These are phyloP conservation scores for Drosophila flavopinicola DNA, from an alignment of 2,888 invertebrate genomes.

Conservation along the genomic window DNA sequence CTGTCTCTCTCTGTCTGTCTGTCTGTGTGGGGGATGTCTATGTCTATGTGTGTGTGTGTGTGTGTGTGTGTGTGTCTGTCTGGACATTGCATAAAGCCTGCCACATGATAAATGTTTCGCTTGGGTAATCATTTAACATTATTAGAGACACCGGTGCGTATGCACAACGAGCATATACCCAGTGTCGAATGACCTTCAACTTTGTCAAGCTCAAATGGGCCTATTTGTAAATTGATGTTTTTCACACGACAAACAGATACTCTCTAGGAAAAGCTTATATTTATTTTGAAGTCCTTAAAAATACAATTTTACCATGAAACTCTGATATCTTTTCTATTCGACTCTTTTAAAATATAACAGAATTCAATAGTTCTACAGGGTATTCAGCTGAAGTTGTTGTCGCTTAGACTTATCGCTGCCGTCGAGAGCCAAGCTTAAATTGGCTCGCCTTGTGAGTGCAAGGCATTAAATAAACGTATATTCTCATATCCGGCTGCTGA, in stretches of 20 bases:
- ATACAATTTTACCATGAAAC: no score
- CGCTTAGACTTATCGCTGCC: not conserved
- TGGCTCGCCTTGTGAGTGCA: conserved; percentile 21
- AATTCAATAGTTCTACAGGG: no score
- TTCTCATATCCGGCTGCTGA: conserved; percentile 50
- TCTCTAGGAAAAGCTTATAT: no score
- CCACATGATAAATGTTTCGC: conserved; percentile 38
- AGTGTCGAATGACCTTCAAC: not conserved
- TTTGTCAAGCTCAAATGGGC: not conserved
- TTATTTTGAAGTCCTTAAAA: no score
- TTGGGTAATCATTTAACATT: conserved; percentile 27
- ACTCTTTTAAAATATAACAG: no score
- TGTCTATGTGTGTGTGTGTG: not conserved
- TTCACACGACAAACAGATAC: no score
- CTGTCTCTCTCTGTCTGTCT: not conserved
- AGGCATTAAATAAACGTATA: conserved; percentile 20
- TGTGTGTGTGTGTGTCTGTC: not conserved
- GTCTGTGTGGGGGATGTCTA: not conserved
- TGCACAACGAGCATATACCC: conserved; percentile 11
- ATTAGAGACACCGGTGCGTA: not conserved
- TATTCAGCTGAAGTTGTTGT: no score
- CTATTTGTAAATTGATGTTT: not conserved
- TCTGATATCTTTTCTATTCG: no score
- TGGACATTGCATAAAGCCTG: conserved; percentile 10
- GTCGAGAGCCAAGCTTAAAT: conserved; percentile 25